These are phyloP conservation scores for Sebastes dallii DNA, from an alignment of 2,797 vertebrate genomes.

Conservation along the genomic window DNA sequence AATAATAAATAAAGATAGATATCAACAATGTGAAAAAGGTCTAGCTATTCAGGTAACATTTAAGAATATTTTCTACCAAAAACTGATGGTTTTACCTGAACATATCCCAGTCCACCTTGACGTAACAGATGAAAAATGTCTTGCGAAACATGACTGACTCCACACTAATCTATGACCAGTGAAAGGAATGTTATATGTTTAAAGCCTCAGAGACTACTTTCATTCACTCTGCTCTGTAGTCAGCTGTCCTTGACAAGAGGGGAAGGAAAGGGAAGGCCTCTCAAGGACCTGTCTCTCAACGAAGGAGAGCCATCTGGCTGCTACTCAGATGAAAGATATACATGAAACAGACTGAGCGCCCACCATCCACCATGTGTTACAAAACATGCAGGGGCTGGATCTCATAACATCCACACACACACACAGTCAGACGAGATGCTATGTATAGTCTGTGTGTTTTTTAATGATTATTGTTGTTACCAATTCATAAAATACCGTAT, in stretches of 20 bases:
- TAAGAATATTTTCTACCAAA: neutral
- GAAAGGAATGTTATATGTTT: slow-evolving; percentile 12
- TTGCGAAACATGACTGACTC: slow-evolving; percentile 56
- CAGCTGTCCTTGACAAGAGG: slow-evolving; percentile 70
- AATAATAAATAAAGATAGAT: neutral
- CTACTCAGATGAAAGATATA: neutral
- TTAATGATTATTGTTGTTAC: neutral
- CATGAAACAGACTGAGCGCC: neutral
- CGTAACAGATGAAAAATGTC: slow-evolving; percentile 35
- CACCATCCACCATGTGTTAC: neutral
- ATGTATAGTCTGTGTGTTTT: no score
- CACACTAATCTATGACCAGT: neutral
- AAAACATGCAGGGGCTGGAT: neutral
- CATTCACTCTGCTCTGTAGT: slow-evolving; percentile 18
- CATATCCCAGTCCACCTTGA: slow-evolving; percentile 54
- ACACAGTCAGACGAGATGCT: neutral
- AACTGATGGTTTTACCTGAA: slow-evolving; percentile 46
- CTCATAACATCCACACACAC: neutral
- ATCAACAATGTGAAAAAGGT: neutral
- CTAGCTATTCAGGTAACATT: neutral
- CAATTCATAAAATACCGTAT: neutral
- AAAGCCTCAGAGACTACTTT: neutral
- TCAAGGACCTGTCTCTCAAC: slow-evolving; percentile 28
- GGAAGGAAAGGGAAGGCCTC: slow-evolving; percentile 22
- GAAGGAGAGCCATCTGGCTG: neutral